A percentile compares a stretch with the other conserved stretches of the same genome.
phyloP scores from a whole-genome alignment of 2,113 vertebrate species.

The Desmodus rotundus region DNA sequence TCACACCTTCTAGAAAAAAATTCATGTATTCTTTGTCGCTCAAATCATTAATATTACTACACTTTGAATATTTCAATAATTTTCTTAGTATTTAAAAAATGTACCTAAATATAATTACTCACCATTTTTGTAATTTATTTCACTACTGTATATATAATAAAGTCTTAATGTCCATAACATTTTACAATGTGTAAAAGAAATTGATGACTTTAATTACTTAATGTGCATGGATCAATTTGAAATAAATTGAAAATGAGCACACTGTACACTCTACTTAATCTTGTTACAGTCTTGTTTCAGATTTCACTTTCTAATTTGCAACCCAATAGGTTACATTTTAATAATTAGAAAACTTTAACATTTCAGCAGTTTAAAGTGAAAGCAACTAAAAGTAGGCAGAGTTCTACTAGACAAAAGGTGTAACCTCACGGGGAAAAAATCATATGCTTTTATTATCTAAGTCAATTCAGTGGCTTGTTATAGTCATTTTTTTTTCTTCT shows the following conservation, averaged over 20 bases:
- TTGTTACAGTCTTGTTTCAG: conserved; percentile 37
- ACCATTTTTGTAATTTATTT: not conserved
- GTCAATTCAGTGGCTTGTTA: not conserved
- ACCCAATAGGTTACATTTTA: conserved; percentile 1
- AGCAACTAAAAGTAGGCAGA: not conserved
- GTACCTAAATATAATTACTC: conserved; percentile 8
- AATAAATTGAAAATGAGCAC: conserved; percentile 54
- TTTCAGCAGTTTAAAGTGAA: conserved; percentile 1
- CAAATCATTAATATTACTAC: not conserved
- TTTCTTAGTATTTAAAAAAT: conserved; percentile 29
- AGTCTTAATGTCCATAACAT: conserved; percentile 49
- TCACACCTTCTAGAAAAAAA: not conserved
- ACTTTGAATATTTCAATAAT: conserved; percentile 35
- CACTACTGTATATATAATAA: not conserved
- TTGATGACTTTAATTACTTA: conserved; percentile 58
- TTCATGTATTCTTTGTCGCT: not conserved
- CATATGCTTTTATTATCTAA: not conserved
- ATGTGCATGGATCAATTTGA: conserved; percentile 46
- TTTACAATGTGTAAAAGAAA: conserved; percentile 57
- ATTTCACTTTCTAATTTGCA: conserved; percentile 49
- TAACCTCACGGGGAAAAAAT: not conserved
- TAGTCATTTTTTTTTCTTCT: not conserved
- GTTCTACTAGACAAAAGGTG: not conserved
- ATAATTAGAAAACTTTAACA: not conserved
- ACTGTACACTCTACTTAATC: conserved; percentile 28